phyloP scores from a whole-genome alignment of 1,140 invertebrate species.

The Adelges cooleyi region DNA sequence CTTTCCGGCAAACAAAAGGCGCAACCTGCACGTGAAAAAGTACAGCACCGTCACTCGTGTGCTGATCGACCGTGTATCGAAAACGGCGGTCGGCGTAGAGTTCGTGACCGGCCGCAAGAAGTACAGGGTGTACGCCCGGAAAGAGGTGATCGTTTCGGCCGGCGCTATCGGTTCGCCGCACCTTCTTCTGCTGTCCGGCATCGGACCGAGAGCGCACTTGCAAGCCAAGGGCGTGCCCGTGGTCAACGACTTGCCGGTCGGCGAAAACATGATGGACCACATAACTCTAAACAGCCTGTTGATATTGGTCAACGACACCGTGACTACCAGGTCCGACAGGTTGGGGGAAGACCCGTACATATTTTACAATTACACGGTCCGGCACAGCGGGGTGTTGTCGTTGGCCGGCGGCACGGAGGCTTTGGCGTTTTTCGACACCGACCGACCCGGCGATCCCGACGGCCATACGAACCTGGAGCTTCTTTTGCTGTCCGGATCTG shows the following conservation, averaged over 20 bases:
- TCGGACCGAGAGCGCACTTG: conserved; percentile 57
- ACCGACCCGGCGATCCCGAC: conserved; percentile 47
- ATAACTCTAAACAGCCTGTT: conserved; percentile 47
- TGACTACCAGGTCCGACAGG: conserved; percentile 36
- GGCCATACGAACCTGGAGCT: conserved; percentile 44
- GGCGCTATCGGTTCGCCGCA: conserved; percentile 57
- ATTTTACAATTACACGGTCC: conserved; percentile 41
- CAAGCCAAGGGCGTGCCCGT: conserved; percentile 52
- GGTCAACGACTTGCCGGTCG: conserved; percentile 45
- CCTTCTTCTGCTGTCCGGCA: conserved; percentile 60
- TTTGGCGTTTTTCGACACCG: conserved; percentile 59
- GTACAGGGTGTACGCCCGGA: conserved; percentile 41
- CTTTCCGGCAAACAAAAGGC: conserved; percentile 42
- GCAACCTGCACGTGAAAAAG: conserved; percentile 59
- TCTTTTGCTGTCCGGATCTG: conserved; percentile 33
- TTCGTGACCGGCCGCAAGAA: conserved; percentile 44
- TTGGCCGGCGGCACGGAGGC: conserved; percentile 71
- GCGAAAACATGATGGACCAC: conserved; percentile 48
- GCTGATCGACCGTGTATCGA: conserved; percentile 48
- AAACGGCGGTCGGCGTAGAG: conserved; percentile 52
- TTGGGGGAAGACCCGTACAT: conserved; percentile 32
- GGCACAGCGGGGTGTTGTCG: conserved; percentile 56
- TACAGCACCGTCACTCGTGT: conserved; percentile 54
- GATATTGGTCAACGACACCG: conserved; percentile 42
- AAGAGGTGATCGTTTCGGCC: conserved; percentile 56